These are phyloP conservation scores for Pyxicephalus adspersus DNA, from an alignment of 2,113 vertebrate genomes.

Conservation along the genomic window DNA sequence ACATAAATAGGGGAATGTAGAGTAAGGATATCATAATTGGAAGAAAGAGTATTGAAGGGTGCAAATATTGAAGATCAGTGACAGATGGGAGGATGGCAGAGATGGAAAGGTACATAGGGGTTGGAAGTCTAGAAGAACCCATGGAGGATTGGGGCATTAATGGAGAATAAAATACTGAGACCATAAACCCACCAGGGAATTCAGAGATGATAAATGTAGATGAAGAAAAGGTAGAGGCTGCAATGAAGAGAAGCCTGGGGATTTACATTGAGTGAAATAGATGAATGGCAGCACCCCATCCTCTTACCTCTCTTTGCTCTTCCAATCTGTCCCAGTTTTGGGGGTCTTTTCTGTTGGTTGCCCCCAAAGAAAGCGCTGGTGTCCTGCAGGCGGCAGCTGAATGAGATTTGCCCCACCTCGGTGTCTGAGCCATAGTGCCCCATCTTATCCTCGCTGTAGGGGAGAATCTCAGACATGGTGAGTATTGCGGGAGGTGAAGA, in stretches of 20 bases:
- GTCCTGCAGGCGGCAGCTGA: constrained; percentile 98
- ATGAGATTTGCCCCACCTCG: constrained; percentile 93
- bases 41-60: background rate
- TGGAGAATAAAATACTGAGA: too few species aligned
- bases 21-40: too few species aligned
- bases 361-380: constrained; percentile 91
- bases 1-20: too few species aligned
- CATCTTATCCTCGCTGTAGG: constrained; percentile 97
- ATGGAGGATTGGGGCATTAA: too few species aligned
- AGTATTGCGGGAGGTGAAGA: constrained; percentile 49
- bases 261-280: background rate
- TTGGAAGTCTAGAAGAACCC: too few species aligned
- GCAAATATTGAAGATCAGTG: background rate
- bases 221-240: background rate
- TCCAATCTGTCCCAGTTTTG: constrained; percentile 96
- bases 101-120: too few species aligned
- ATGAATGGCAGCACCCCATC: constrained; percentile 34
- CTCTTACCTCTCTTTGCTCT: constrained; percentile 92
- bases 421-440: constrained; percentile 90
- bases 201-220: background rate
- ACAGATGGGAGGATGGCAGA: too few species aligned
- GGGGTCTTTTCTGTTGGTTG: constrained; percentile 94
- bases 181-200: background rate
- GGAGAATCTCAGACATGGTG: constrained; percentile 95
- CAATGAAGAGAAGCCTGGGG: background rate